These are phyloP conservation scores for Drosophila bocqueti DNA, from an alignment of 1,140 invertebrate species.

Conservation along the genomic window DNA sequence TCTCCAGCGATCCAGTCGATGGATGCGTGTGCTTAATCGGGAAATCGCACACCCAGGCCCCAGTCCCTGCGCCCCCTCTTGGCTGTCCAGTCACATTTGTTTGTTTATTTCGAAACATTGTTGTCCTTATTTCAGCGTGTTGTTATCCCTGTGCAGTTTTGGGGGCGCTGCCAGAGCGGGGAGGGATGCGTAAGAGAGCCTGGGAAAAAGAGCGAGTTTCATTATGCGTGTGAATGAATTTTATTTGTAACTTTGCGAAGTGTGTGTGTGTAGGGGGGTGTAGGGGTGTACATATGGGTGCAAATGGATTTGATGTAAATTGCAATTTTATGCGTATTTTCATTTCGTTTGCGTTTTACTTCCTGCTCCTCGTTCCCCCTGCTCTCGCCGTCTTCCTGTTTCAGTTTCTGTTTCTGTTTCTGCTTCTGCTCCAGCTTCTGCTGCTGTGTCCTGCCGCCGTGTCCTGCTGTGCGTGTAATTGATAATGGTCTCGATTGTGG, in stretches of 20 bases:
- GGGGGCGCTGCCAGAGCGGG: background rate
- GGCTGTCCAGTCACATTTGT: slow-evolving; percentile 62
- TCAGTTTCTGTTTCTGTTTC: slow-evolving; percentile 10
- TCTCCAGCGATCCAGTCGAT: slow-evolving; percentile 50
- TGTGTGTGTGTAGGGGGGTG: background rate
- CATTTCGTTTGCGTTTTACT: slow-evolving; percentile 58
- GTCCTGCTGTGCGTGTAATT: slow-evolving; percentile 81
- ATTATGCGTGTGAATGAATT: slow-evolving; percentile 83
- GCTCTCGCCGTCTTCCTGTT: background rate
- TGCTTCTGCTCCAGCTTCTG: background rate
- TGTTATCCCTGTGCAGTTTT: slow-evolving; percentile 66
- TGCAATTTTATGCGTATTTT: slow-evolving; percentile 83
- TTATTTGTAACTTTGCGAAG: slow-evolving; percentile 69
- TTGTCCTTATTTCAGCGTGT: slow-evolving; percentile 77
- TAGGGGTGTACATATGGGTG: slow-evolving; percentile 63
- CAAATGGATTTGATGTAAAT: slow-evolving; percentile 83
- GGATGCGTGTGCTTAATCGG: slow-evolving; percentile 54
- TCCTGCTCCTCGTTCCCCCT: background rate
- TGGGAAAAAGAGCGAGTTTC: slow-evolving; percentile 59
- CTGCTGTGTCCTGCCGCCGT: slow-evolving; percentile 53
- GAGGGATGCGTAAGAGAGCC: slow-evolving; percentile 8
- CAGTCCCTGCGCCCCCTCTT: background rate
- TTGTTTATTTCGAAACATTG: slow-evolving; percentile 82
- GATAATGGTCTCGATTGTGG: slow-evolving; percentile 83
- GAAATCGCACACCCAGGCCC: slow-evolving; percentile 9